phyloP scores from a whole-genome alignment of 2,113 vertebrate species.

The Anguilla rostrata region DNA sequence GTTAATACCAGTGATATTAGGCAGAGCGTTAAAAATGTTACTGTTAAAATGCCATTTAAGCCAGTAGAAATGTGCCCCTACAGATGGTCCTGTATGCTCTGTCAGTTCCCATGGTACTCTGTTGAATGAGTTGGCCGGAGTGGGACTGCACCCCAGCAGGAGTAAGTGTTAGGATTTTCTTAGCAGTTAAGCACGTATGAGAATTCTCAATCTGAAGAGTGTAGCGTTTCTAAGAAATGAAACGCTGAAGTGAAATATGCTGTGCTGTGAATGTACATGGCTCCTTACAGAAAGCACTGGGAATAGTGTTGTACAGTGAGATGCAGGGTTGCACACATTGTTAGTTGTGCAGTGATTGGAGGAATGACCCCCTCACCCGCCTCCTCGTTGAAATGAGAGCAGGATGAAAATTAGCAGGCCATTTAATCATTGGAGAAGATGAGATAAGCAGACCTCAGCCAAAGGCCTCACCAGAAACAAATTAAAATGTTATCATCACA shows the following conservation, averaged over 20 bases:
- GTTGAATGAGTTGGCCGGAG: background rate
- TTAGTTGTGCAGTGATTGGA: background rate
- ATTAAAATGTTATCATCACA: conserved; percentile 29
- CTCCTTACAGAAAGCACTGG: background rate
- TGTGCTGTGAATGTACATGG: background rate
- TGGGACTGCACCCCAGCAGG: conserved; percentile 4
- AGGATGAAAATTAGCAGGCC: conserved; percentile 14
- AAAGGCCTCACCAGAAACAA: conserved; percentile 30
- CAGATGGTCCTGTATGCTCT: background rate
- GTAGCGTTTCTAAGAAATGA: background rate
- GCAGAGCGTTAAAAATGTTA: too few species aligned
- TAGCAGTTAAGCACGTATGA: background rate
- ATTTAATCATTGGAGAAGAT: conserved; percentile 39
- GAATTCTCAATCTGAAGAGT: background rate
- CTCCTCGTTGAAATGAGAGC: conserved; percentile 1
- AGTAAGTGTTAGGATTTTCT: background rate
- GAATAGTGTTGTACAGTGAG: background rate
- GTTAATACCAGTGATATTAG: too few species aligned
- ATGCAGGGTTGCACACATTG: background rate
- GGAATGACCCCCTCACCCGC: background rate
- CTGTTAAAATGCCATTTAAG: background rate
- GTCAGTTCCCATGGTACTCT: background rate
- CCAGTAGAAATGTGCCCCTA: background rate
- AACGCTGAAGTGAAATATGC: background rate
- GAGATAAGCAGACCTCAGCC: conserved; percentile 38